phyloP scores from a whole-genome alignment of 2,888 invertebrate species.

The Altica lythri region DNA sequence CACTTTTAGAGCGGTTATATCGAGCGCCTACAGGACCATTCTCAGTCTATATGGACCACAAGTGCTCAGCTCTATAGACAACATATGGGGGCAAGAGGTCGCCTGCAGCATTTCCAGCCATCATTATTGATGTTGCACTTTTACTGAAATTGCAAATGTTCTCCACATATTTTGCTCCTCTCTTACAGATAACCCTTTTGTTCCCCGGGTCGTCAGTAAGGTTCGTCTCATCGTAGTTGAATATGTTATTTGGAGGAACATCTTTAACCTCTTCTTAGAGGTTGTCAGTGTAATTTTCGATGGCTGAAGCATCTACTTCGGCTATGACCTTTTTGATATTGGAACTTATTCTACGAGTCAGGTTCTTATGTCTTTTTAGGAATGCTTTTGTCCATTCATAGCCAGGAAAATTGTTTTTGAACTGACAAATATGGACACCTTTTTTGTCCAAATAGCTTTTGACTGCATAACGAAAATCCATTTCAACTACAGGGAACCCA shows the following conservation, averaged over 20 bases:
- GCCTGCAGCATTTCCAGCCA: slow-evolving; percentile 36
- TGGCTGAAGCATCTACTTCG: slow-evolving; percentile 17
- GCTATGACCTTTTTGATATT: slow-evolving; percentile 1
- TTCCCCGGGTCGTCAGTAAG: slow-evolving; percentile 37
- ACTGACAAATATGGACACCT: slow-evolving; percentile 20
- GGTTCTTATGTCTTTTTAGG: slow-evolving; percentile 26
- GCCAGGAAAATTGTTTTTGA: slow-evolving; percentile 30
- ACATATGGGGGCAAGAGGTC: not conserved
- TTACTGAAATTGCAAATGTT: slow-evolving; percentile 33
- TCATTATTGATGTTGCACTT: slow-evolving; percentile 46
- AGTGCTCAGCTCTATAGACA: slow-evolving; percentile 11
- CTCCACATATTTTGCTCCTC: not conserved
- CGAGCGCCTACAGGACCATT: slow-evolving; percentile 22
- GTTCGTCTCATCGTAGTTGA: not conserved
- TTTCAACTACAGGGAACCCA: slow-evolving; percentile 28
- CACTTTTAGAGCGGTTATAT: slow-evolving; percentile 30
- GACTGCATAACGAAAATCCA: slow-evolving; percentile 23
- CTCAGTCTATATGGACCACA: slow-evolving; percentile 32
- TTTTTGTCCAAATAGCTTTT: slow-evolving; percentile 29
- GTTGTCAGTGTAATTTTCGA: not conserved
- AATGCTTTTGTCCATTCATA: slow-evolving; percentile 28
- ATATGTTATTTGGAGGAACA: slow-evolving; percentile 1
- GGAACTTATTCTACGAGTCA: not conserved
- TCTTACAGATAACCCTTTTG: slow-evolving; percentile 34
- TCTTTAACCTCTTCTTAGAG: not conserved